Base-by-base conservation (phyloP, 2,113 vertebrate genomes). In the Actinemys pallida region DNA sequence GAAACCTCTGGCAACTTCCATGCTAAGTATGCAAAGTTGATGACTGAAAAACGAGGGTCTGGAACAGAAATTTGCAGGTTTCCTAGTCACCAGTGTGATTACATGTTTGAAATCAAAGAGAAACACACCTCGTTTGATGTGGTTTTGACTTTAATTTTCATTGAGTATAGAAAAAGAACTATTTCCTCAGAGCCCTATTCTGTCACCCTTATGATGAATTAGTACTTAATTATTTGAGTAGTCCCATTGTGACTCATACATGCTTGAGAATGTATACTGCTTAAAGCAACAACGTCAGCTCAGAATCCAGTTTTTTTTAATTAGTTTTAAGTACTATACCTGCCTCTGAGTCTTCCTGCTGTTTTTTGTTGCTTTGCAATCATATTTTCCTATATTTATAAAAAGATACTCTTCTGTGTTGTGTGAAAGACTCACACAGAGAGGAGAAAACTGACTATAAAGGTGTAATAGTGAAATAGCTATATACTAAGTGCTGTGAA, bases 361-460 rank as follows among this genome's bases (percentile, higher is more conserved):
- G 14, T 0, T n/a, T 94, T 94, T 85, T 89, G 11, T 47, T 86
- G 53, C 39, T 96, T 92, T 95, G 50, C 87, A 83, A 79, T 92
- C 9, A 59, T 78, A 86, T 62, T 90, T 2, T 83, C 14, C 65
- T 1, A 5, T 83, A 42, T 84, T 88, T 92, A 56, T 45, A 75
- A 76, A 81, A 85, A 42, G 13, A 69, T 5, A 24, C 2, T 22
- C 4, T 85, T 80, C 59, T 5, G 75, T 88, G 29, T 0, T 7
- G 13, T 12, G 20, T 59, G 22, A 57, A 53, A 92, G 83, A 84
- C 93, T 4, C 62, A 65, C 62, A 65, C 12, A 62, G 14, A 31
- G 25, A 31, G 31, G 13, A 31, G 62, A n/a, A 53, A 82, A 85
- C 39, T 83, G 24, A 24, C 54, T 92, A 83, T 72, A 31, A 10